A percentile compares a stretch with the other conserved stretches of the same genome.
phyloP scores from a whole-genome alignment of 2,113 vertebrate species.

The Phalacrocorax aristotelis region DNA sequence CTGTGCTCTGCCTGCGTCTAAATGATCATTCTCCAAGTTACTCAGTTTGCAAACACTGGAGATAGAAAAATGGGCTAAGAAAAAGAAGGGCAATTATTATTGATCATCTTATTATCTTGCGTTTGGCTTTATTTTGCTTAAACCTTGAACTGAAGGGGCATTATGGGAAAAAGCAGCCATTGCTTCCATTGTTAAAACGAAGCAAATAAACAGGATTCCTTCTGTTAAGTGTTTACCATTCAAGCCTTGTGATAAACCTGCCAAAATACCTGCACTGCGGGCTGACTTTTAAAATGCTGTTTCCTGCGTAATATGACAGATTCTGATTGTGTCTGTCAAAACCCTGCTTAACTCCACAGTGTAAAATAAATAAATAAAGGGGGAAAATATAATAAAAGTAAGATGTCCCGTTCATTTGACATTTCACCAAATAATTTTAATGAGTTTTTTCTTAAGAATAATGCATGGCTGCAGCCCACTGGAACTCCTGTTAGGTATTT shows the following conservation, averaged over 20 bases:
- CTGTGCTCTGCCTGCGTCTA: constrained; percentile 12
- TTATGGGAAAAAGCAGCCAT: neutral
- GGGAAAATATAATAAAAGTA: neutral
- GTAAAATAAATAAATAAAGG: constrained; percentile 44
- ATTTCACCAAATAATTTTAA: constrained; percentile 28
- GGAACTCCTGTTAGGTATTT: neutral
- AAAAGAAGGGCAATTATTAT: constrained; percentile 1
- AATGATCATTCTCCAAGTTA: constrained; percentile 35
- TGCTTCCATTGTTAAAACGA: constrained; percentile 10
- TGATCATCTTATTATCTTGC: constrained; percentile 28
- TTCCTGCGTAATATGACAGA: constrained; percentile 35
- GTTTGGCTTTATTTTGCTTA: neutral
- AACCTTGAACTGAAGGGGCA: neutral
- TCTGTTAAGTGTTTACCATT: constrained; percentile 19
- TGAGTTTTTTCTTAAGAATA: constrained; percentile 10
- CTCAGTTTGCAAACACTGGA: neutral
- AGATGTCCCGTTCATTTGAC: constrained; percentile 22
- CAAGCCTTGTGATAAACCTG: constrained; percentile 36
- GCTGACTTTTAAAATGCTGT: constrained; percentile 37
- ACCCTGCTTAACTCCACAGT: constrained; percentile 1
- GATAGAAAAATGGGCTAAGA: neutral
- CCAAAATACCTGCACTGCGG: constrained; percentile 47
- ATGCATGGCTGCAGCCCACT: neutral
- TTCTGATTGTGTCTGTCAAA: constrained; percentile 60
- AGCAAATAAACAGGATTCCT: neutral